Evolutionary conservation across 2,113 vertebrate species (phyloP), one percentile per base, ranked within the genome.

Genomic region (Paracanthobrama guichenoti): DNA sequence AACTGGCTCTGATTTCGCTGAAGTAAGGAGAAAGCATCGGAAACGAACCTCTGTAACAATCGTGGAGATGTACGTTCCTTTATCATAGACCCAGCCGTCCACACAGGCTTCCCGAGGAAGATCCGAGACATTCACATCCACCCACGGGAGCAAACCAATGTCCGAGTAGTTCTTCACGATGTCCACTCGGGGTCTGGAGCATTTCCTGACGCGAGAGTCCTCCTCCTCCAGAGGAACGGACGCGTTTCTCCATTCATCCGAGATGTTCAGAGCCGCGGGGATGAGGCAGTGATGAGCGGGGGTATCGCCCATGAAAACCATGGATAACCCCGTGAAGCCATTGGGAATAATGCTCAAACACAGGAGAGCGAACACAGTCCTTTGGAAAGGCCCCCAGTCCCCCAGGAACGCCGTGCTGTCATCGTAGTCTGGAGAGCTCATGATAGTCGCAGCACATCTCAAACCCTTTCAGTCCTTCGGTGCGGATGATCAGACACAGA

Each of bases 241-340:
- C 90, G 89, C 92, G 92, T 97, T 95, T 79, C 89, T 93, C 97
- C 97, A 98, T 6, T 89, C 95, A 1, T 50, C 82, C 89, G 91
- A 96, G 80, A 98, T 93, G 93, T 97, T 98, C 73, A 91, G 89
- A 1, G 86, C 72, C 39, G 82, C 86, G 0, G 97, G 97, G 20
- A 98, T 86, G 14, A 84, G 86, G 90, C 97, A 98, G 71, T 57
- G 92, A 90, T 97, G 97, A 8, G 93, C 82, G 4, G 97, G 97
- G 9, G 91, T 94, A 60, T 91, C 96, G 0, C 92, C 94, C 16
- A 97, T 35, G 80, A 98, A 98, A 6, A 97, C 94, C 0, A 89
- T 53, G 0, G 93, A 92, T 44, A 96, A 26, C 0, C 87, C 91
- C 1, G 84, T 90, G 84, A 96, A 96, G 9, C 96, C 96, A 20